A percentile compares a stretch with the other conserved stretches of the same genome.
These are phyloP conservation scores for Drosophila emarginata DNA, from an alignment of 2,888 invertebrate species.

Conservation along the genomic window DNA sequence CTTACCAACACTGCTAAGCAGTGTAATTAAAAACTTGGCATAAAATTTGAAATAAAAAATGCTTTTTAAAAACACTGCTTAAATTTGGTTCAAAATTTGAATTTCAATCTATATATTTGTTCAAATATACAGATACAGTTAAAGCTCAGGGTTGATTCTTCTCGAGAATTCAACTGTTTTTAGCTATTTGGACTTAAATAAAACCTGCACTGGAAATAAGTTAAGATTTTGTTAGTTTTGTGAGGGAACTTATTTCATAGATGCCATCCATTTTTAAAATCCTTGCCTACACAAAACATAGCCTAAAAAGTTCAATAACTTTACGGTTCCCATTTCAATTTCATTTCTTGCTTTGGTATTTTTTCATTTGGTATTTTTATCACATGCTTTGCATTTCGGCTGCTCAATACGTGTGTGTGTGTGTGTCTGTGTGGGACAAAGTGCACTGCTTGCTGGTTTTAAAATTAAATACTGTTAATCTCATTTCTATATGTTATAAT, in stretches of 20 bases:
- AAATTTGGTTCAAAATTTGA: no score
- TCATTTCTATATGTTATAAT: neutral
- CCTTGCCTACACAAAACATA: slow-evolving; percentile 25
- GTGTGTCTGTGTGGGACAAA: slow-evolving; percentile 22
- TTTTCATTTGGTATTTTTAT: slow-evolving; percentile 55
- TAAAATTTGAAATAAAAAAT: no score
- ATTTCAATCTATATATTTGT: no score
- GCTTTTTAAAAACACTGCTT: no score
- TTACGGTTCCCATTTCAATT: slow-evolving; percentile 44
- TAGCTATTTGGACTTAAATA: neutral
- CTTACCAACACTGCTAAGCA: no score
- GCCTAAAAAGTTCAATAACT: slow-evolving; percentile 46
- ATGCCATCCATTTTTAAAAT: neutral
- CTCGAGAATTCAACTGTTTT: no score
- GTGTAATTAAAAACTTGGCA: no score
- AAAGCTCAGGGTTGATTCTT: no score
- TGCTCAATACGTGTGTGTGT: slow-evolving; percentile 49
- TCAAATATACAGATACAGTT: no score
- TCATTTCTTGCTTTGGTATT: slow-evolving; percentile 25
- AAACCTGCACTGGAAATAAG: neutral
- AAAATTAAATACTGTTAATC: neutral
- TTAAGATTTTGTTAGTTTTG: neutral
- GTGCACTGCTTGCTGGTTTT: neutral
- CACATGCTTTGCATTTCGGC: slow-evolving; percentile 74
- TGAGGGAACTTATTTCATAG: neutral